Evolutionary conservation across 2,888 invertebrate genomes (phyloP), one percentile per base, ranked within the genome.

Genomic region (Leptodirus hochenwartii): DNA sequence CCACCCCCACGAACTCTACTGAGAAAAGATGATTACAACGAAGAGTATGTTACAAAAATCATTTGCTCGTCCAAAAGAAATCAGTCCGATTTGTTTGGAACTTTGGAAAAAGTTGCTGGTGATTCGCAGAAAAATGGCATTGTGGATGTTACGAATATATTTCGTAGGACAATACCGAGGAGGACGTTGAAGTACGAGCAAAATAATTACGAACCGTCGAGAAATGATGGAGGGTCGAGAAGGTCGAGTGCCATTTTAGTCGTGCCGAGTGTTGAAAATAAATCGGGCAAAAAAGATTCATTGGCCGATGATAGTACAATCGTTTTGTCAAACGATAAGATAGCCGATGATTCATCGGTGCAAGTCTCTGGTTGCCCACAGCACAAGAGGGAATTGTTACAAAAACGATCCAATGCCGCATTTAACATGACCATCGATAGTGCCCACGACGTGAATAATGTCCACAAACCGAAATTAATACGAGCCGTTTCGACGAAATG

Each of bases 351-450:
- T n/a, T n/a, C n/a, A n/a, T n/a, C n/a, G n/a, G n/a, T n/a, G n/a
- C n/a, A n/a, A n/a, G 50, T 22, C 53, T 54, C 2, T 37, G 43
- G 5, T 53, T 52, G 2, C 51, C 54, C 0, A 43, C 47, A 4
- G 41, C 46, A 4, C 39, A 46, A 4, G 51, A 36, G 56, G 4
- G 53, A 53, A 32, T 38, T 42, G 22, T 56, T 55, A 35, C 49
- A 51, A 33, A 54, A 50, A 40, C 45, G 53, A 4, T 48, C 50
- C 6, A 53, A 49, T 35, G 52, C 53, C 0, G 53, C 53, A 3
- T 54, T 54, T 31, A 40, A 47, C 30, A 39, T 43, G 4, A 43
- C 43, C 5, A 30, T 42, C 8, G 43, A 40, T 17, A 45, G 43
- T 26, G 31, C 43, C 26, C 37, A 38, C 33, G 27, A 29, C 11